phyloP scores from a whole-genome alignment of 2,797 vertebrate genomes.

The Gallinago nigripennis region DNA sequence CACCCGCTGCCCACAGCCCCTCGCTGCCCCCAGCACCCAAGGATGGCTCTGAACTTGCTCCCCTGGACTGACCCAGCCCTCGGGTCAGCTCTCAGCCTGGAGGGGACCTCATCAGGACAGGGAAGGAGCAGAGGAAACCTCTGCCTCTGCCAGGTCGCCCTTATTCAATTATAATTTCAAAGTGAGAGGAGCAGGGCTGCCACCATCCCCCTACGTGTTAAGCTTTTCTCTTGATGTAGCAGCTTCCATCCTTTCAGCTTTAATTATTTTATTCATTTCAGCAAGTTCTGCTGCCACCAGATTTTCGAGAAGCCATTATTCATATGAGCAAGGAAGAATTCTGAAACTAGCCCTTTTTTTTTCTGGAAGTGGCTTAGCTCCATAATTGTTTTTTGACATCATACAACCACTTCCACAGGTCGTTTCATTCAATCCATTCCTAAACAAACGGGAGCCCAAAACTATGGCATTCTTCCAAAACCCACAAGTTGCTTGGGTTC shows the following conservation, averaged over 20 bases:
- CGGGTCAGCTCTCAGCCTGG: not conserved
- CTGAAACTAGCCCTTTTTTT: not conserved
- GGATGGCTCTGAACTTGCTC: rapidly evolving
- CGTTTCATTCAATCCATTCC: not conserved
- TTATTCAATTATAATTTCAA: not conserved
- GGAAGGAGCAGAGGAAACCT: not conserved
- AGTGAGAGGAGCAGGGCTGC: not conserved
- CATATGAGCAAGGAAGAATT: not conserved
- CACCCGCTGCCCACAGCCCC: not conserved
- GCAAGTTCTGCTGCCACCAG: not conserved
- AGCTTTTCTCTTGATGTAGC: not conserved
- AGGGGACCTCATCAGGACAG: no score
- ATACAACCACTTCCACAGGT: no score
- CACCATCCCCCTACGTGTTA: not conserved
- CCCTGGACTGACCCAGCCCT: rapidly evolving
- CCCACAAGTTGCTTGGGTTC: not conserved
- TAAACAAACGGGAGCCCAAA: not conserved
- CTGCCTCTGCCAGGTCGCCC: not conserved
- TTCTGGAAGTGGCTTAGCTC: not conserved
- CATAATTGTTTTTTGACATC: not conserved
- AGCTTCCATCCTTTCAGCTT: not conserved
- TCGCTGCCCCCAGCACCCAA: rapidly evolving
- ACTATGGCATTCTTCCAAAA: not conserved
- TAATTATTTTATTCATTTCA: not conserved
- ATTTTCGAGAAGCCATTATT: not conserved